Conservation (phyloP, 2,888 invertebrate genomes). For the Drosophila ezoana region DNA sequence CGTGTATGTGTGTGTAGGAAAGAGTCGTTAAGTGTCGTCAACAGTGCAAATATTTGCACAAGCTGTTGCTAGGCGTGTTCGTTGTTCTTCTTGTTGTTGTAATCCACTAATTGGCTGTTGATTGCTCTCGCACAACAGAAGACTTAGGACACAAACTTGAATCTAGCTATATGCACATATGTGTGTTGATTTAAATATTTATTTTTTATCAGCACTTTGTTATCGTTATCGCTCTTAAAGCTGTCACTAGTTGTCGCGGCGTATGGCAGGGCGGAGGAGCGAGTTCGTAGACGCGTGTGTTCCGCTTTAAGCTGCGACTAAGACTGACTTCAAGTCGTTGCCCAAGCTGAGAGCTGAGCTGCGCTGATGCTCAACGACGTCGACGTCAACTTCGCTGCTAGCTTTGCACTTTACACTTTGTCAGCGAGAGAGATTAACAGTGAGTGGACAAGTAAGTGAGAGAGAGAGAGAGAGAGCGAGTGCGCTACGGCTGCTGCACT, state of each 20-base stretch:
- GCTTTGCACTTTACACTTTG: conserved; percentile 83
- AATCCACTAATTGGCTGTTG: conserved; percentile 48
- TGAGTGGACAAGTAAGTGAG: neutral
- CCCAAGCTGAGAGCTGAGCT: conserved; percentile 57
- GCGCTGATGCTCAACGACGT: conserved; percentile 30
- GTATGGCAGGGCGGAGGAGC: conserved; percentile 34
- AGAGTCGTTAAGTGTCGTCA: conserved; percentile 43
- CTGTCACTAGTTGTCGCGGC: conserved; percentile 36
- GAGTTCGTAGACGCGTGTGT: conserved; percentile 71
- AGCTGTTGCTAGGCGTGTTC: conserved; percentile 20
- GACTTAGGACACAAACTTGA: conserved; percentile 77
- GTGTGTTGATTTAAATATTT: conserved; percentile 2
- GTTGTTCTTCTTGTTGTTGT: conserved; percentile 28
- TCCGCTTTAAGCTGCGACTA: conserved; percentile 78
- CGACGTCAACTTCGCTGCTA: conserved; percentile 52
- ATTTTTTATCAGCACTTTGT: conserved; percentile 33
- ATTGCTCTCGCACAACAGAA: conserved; percentile 66
- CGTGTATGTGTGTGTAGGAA: conserved; percentile 17
- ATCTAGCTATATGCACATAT: conserved; percentile 24
- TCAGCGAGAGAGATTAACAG: conserved; percentile 24
- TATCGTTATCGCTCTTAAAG: conserved; percentile 34
- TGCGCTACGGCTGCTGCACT: conserved; percentile 52
- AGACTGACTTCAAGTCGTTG: conserved; percentile 74
- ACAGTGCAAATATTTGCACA: conserved; percentile 51
- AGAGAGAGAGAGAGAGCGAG: conserved; percentile 10